Percentiles rank a stretch among this genome's conserved stretches.
Evolutionary conservation across 2,113 vertebrate species (phyloP).

Genomic region (Myodes glareolus): DNA sequence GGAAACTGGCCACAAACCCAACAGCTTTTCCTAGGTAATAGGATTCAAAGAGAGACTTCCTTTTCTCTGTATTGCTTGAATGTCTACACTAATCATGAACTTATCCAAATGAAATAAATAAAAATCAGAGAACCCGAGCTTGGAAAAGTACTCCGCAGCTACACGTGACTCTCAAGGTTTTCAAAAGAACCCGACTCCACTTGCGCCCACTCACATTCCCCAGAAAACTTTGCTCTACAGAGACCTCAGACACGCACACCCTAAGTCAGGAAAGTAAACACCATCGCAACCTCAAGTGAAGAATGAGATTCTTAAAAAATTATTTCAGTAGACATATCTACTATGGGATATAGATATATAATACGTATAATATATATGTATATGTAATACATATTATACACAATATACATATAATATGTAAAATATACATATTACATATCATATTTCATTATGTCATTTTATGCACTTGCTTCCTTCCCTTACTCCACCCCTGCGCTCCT

Average conservation of each 20-base stretch:
- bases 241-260: background rate
- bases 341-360: background rate
- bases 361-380: background rate
- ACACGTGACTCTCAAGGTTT: fast-evolving
- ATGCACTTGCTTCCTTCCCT: background rate
- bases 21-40: background rate
- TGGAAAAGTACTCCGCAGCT: background rate
- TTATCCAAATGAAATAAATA: background rate
- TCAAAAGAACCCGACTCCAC: background rate
- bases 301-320: background rate
- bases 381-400: background rate
- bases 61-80: background rate
- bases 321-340: too few species aligned
- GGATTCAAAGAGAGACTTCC: background rate
- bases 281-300: background rate
- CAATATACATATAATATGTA: background rate
- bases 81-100: background rate
- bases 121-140: background rate
- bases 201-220: background rate
- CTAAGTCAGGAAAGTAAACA: background rate
- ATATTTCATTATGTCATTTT: background rate
- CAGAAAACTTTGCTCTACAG: background rate
- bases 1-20: background rate
- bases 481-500: too few species aligned
- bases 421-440: background rate